A percentile compares a stretch with the other conserved stretches of the same genome.
Evolutionary conservation across 2,888 invertebrate genomes (phyloP).

Genomic region (Andrena marginata): DNA sequence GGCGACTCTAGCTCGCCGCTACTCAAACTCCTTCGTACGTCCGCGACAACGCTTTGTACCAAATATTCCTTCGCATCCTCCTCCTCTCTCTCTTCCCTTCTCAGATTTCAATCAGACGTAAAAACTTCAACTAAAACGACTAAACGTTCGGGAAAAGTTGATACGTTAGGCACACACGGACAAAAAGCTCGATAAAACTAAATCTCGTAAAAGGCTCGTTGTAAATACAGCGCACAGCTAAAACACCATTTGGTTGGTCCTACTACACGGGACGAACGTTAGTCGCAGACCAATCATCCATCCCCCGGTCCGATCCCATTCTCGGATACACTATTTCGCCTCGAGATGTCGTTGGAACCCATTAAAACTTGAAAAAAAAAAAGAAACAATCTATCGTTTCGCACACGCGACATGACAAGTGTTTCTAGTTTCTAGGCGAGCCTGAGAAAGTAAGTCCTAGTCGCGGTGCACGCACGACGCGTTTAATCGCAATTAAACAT

Average conservation of each 20-base stretch:
- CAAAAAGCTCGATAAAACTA: slow-evolving; percentile 15
- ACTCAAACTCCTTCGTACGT: too few species aligned
- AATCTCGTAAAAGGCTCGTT: slow-evolving; percentile 12
- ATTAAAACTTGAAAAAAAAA: not conserved
- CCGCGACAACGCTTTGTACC: too few species aligned
- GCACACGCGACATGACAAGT: slow-evolving; percentile 1
- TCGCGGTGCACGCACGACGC: not conserved
- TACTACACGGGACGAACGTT: not conserved
- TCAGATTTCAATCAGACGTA: not conserved
- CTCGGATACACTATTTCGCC: not conserved
- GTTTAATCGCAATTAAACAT: slow-evolving; percentile 10
- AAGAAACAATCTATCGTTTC: not conserved
- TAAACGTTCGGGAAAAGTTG: slow-evolving; percentile 4
- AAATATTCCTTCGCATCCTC: too few species aligned
- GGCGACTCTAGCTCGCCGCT: not conserved
- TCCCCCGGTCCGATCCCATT: not conserved
- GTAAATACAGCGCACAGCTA: slow-evolving; percentile 21
- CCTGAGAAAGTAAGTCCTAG: slow-evolving; percentile 1
- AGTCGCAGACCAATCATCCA: not conserved
- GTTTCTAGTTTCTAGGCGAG: not conserved
- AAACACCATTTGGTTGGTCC: slow-evolving; percentile 21
- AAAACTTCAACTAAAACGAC: slow-evolving; percentile 29
- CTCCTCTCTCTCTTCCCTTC: slow-evolving; percentile 16
- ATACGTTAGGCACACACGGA: not conserved
- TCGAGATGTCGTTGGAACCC: not conserved